Evolutionary conservation across 2,113 vertebrate species (phyloP), one percentile per base, ranked within the genome.

Genomic region (Rallus limicola): DNA sequence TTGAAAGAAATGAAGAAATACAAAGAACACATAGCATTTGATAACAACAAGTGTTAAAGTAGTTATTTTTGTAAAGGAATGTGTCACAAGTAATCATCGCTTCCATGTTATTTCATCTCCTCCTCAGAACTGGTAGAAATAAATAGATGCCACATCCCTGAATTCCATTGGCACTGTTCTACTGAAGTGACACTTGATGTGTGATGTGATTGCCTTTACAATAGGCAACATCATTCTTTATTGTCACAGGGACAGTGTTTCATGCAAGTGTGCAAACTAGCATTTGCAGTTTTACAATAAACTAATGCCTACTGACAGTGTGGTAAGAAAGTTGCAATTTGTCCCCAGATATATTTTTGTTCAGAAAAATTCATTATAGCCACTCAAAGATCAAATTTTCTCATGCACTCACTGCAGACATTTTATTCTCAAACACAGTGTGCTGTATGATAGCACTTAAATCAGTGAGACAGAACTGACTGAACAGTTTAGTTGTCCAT

Each of bases 111-210:
- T 82, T 95, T 86, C 1, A 26, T 63, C 58, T 76, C 62, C 68
- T 81, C 59, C 70, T 82, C 63, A 55, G 33, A 48, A 82, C 28
- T 60, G 53, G 44, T 3, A 79, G 44, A 87, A 95, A 95, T 62
- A 93, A 93, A 95, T 7, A 91, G 84, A 95, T 77, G 70, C 40
- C 74, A 91, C 78, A 79, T 94, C 87, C 89, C 44, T 65, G 92
- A 94, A 95, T 85, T 92, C 85, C 81, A 77, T 55, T 91, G 91
- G 71, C 91, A 82, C 75, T 60, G 55, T 79, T 85, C 79, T 82
- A 71, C 70, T 75, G n/a, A 81, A 88, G 62, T 71, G 82, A 93
- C 78, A 79, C 34, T 79, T 86, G 84, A 95, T 52, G 58, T 71
- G 92, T 89, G 69, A 82, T 5, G 3, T 50, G 70, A 82, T 28